Evolutionary conservation across 2,888 invertebrate genomes (phyloP), one percentile per base, ranked within the genome.

Genomic region (Seladonia tumulorum): DNA sequence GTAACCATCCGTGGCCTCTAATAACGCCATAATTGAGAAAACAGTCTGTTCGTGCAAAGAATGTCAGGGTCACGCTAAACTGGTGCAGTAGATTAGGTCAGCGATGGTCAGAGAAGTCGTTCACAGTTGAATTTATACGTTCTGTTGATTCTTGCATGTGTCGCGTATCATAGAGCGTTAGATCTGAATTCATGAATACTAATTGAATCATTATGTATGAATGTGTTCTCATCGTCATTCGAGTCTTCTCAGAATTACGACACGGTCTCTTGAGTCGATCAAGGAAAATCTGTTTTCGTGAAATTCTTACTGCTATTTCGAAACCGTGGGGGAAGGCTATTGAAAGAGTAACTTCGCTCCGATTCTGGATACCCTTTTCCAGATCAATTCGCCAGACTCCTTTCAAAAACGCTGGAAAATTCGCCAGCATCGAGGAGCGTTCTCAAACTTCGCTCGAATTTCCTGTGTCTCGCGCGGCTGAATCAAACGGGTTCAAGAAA

Each of bases 401-500:
- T 39, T 68, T 39, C 3, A 10, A 35, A 35, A 35, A 68, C 22
- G 22, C 1, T 22, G 35, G 66, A 35, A 68, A 68, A 68, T 39
- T 39, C 22, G 35, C 22, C 66, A 39, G 39, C 66, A 22, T 68
- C 66, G 66, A 68, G 66, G n/a, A 22, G 39, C 39, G 39, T 68
- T 39, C 22, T 68, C 66, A 22, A 68, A 68, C 10, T 68, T 22
- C 22, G 39, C 35, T 22, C 35, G 66, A 68, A 68, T 68, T 68
- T 68, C 66, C 66, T 35, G 66, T 68, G 39, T 68, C 39, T 22
- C 66, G 66, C 18, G 66, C 66, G 35, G 39, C 22, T 68, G 66
- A 68, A 68, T 39, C 35, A 68, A 39, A 39, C 66, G 16, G 66
- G 66, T 68, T 68, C 39, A 39, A 53, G 74, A 47, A 74, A 74